Evolutionary conservation across 2,797 vertebrate genomes (phyloP).

Genomic region (Pantherophis vulpinus): DNA sequence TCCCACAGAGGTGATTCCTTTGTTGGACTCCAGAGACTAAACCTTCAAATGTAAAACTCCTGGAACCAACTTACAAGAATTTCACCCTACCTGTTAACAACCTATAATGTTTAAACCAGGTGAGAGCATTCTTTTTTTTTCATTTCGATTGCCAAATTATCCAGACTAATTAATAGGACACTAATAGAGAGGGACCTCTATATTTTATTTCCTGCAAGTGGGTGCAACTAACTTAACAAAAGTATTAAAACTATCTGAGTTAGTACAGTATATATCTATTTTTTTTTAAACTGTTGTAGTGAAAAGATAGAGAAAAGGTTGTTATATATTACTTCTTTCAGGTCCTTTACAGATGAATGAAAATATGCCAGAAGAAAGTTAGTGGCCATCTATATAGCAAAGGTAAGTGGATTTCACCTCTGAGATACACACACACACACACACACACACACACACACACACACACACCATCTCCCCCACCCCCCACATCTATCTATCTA

Average conservation of each 20-base stretch:
- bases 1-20: slow-evolving; percentile 17
- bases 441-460: no score
- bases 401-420: no score
- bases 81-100: neutral
- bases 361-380: neutral
- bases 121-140: slow-evolving; percentile 31
- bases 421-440: no score
- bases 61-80: neutral
- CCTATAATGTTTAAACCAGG: slow-evolving; percentile 25
- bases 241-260: slow-evolving; percentile 36
- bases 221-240: slow-evolving; percentile 47
- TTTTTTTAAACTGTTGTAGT: slow-evolving; percentile 21
- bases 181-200: slow-evolving; percentile 37
- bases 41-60: neutral
- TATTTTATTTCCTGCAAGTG: slow-evolving; percentile 43
- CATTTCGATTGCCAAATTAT: slow-evolving; percentile 53
- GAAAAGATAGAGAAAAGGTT: slow-evolving; percentile 15
- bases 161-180: slow-evolving; percentile 53
- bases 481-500: no score
- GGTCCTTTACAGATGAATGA: neutral
- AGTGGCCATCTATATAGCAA: neutral
- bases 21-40: slow-evolving; percentile 23
- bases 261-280: slow-evolving; percentile 30
- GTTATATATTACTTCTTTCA: neutral
- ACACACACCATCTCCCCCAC: no score